Evolutionary conservation across 2,888 invertebrate genomes (phyloP).

Genomic region (Trilocha varians): DNA sequence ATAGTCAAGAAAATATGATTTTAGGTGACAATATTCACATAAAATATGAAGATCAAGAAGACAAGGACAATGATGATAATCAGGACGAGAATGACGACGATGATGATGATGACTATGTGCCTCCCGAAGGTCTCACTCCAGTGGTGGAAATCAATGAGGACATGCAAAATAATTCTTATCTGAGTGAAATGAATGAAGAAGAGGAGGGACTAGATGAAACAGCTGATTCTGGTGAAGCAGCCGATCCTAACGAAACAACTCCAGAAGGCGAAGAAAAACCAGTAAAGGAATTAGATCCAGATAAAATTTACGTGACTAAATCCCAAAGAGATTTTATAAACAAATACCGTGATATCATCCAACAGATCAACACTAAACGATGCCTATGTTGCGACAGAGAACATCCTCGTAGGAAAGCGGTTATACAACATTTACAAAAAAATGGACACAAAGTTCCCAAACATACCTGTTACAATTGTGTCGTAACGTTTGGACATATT

Average conservation of each 20-base stretch:
- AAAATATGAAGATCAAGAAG: conserved; percentile 31
- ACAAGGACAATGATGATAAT: conserved; percentile 31
- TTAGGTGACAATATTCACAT: conserved; percentile 23
- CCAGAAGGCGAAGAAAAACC: conserved; percentile 26
- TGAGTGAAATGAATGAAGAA: conserved; percentile 48
- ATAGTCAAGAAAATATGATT: conserved; percentile 31
- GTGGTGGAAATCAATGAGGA: conserved; percentile 67
- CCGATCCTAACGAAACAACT: conserved; percentile 23
- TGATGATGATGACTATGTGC: conserved; percentile 43
- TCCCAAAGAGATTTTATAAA: conserved; percentile 59
- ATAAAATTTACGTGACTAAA: conserved; percentile 55
- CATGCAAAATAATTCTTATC: conserved; percentile 43
- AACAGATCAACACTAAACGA: conserved; percentile 64
- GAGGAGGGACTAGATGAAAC: conserved; percentile 41
- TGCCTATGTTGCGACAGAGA: conserved; percentile 63
- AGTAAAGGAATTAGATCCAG: conserved; percentile 46
- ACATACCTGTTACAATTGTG: conserved; percentile 76
- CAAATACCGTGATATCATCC: conserved; percentile 58
- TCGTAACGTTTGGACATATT: conserved; percentile 70
- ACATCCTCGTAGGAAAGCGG: conserved; percentile 65
- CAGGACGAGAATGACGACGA: conserved; percentile 41
- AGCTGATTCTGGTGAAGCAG: conserved; percentile 35
- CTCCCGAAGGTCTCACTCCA: conserved; percentile 44
- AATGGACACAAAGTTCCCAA: conserved; percentile 73
- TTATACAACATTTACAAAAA: conserved; percentile 69